These are phyloP conservation scores for Leptopilina clavipes DNA, from an alignment of 1,140 invertebrate species.

Conservation along the genomic window DNA sequence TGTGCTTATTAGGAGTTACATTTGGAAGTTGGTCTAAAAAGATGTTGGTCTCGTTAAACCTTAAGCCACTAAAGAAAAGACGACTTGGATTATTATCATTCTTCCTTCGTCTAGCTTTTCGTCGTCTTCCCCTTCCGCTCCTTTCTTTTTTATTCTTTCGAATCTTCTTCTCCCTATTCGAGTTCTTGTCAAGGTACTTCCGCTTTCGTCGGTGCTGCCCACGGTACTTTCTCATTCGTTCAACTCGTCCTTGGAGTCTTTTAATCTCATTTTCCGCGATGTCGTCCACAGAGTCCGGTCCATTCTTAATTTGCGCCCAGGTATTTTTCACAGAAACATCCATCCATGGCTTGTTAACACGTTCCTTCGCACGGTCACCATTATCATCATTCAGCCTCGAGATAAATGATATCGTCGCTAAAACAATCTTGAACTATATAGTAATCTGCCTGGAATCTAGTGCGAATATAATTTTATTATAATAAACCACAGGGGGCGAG, in stretches of 20 bases:
- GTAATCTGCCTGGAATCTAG: not conserved
- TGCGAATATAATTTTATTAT: too few species aligned
- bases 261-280: conserved; percentile 41
- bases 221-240: conserved; percentile 52
- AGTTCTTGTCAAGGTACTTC: conserved; percentile 55
- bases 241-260: conserved; percentile 38
- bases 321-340: conserved; percentile 47
- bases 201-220: conserved; percentile 58
- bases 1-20: conserved; percentile 41
- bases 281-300: conserved; percentile 42
- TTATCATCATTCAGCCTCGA: conserved; percentile 34
- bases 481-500: too few species aligned
- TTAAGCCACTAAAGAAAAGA: conserved; percentile 39
- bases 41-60: conserved; percentile 38
- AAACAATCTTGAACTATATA: conserved; percentile 4
- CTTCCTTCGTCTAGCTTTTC: conserved; percentile 43
- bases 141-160: conserved; percentile 39
- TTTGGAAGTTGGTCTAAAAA: conserved; percentile 38
- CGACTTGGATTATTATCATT: conserved; percentile 46
- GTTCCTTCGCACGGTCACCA: conserved; percentile 10
- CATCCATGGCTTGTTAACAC: conserved; percentile 47
- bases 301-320: conserved; percentile 50
- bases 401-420: conserved; percentile 22
- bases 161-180: conserved; percentile 47
- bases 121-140: conserved; percentile 37